These are phyloP conservation scores for Coelopa frigida DNA, from an alignment of 1,140 invertebrate species.

Conservation along the genomic window DNA sequence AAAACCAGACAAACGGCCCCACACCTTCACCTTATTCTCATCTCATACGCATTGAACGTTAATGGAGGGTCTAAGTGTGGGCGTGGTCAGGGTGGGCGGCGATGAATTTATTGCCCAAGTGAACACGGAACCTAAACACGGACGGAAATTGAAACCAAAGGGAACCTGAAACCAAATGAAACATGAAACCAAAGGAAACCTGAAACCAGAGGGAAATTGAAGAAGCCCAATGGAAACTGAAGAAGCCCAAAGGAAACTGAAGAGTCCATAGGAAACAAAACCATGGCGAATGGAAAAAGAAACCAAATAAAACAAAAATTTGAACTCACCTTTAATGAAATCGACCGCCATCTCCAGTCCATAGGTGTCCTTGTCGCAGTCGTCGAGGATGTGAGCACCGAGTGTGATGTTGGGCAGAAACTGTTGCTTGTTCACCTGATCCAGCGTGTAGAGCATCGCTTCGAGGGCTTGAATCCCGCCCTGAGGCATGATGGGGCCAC, in stretches of 20 bases:
- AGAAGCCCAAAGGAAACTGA: not conserved
- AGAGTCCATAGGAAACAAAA: not conserved
- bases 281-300: not conserved
- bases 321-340: conserved; percentile 89
- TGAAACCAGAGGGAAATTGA: too few species aligned
- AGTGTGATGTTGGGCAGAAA: conserved; percentile 69
- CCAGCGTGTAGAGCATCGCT: conserved; percentile 86
- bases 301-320: conserved; percentile 4
- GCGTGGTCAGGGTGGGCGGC: too few species aligned
- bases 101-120: too few species aligned
- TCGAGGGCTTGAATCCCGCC: conserved; percentile 87
- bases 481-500: conserved; percentile 90
- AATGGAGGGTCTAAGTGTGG: too few species aligned
- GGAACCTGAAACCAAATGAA: too few species aligned
- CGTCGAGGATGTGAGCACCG: conserved; percentile 85
- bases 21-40: too few species aligned
- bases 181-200: too few species aligned
- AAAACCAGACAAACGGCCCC: too few species aligned
- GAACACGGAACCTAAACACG: too few species aligned
- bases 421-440: conserved; percentile 65
- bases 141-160: too few species aligned
- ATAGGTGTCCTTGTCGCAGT: conserved; percentile 95
- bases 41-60: too few species aligned
- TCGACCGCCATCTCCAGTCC: conserved; percentile 93
- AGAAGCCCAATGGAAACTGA: too few species aligned